Base-by-base conservation (phyloP, 2,797 vertebrate species). In the Morelia viridis region DNA sequence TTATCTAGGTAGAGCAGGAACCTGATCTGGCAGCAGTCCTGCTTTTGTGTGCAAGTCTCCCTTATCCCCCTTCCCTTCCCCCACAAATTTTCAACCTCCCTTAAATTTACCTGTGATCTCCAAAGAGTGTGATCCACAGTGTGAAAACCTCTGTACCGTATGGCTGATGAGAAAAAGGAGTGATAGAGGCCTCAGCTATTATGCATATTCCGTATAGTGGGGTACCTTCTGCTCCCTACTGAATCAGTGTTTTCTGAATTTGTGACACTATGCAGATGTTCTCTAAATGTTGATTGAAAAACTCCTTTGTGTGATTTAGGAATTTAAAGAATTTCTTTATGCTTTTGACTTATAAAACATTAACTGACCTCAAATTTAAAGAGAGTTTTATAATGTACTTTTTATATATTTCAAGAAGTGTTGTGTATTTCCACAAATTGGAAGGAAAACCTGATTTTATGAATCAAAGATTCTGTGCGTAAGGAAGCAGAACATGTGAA, bases 401-500 rank as follows among this genome's bases (percentile, higher is more conserved):
- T 76, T 53, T 13, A n/a, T 28, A 46, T 87, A 71, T 35, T 91
- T 83, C 92, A 91, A 90, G 94, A 26, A 46, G 91, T 28, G 50
- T 9, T 58, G 91, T 93, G 26, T 0, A 92, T 6, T 90, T 92
- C 94, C 93, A 93, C n/a, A 91, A 4, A 95, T 91, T 28, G 5
- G 76, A 35, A 17, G 4, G 57, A 93, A 89, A 65, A 90, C 87
- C 9, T 57, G 71, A 60, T 64, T 26, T 88, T 5, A 87, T 92
- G 5, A 57, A 0, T 92, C 91, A 56, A 60, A 24, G 13, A 7
- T 19, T 94, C 88, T 92, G 31, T 88, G 88, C 71, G 46, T 85
- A 91, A 91, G 5, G 80, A 94, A 91, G 87, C 89, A 91, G 64
- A 31, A 93, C 6, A 91, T 93, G 87, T 93, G 56, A 53, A 76